Percentiles rank a stretch among this genome's conserved stretches.
These are phyloP conservation scores for Sinodicranocentrus sp. DNA, from an alignment of 2,888 invertebrate genomes.

Conservation along the genomic window DNA sequence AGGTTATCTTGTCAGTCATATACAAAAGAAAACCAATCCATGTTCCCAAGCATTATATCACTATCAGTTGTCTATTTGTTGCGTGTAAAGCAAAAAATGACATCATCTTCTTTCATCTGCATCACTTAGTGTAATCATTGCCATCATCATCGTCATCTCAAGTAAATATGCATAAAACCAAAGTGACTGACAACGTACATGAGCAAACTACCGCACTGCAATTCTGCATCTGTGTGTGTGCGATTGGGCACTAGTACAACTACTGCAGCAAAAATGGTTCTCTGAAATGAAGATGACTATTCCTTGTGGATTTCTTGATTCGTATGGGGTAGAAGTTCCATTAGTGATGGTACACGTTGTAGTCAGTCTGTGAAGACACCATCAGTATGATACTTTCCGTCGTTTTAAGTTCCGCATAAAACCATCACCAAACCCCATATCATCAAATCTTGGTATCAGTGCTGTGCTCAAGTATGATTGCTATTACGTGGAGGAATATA, in stretches of 20 bases:
- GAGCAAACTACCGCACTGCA: constrained; percentile 22
- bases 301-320: constrained; percentile 19
- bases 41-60: constrained; percentile 5
- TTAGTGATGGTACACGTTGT: neutral
- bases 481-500: neutral
- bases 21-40: constrained; percentile 17
- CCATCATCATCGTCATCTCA: constrained; percentile 4
- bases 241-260: neutral
- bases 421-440: constrained; percentile 3
- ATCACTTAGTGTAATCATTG: constrained; percentile 5
- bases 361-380: neutral
- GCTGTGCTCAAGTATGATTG: constrained; percentile 7
- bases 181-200: constrained; percentile 19
- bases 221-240: constrained; percentile 4
- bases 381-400: neutral
- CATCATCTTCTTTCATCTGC: constrained; percentile 15
- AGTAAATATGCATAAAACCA: neutral
- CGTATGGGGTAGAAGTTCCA: neutral
- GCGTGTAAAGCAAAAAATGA: constrained; percentile 22
- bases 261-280: constrained; percentile 21
- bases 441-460: neutral
- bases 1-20: constrained; percentile 19
- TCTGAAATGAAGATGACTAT: constrained; percentile 13
- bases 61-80: neutral
- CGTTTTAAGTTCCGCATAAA: constrained; percentile 8